Percentiles rank a stretch among this genome's conserved stretches.
These are phyloP conservation scores for Merops nubicus DNA, from an alignment of 2,113 vertebrate species.

Conservation along the genomic window DNA sequence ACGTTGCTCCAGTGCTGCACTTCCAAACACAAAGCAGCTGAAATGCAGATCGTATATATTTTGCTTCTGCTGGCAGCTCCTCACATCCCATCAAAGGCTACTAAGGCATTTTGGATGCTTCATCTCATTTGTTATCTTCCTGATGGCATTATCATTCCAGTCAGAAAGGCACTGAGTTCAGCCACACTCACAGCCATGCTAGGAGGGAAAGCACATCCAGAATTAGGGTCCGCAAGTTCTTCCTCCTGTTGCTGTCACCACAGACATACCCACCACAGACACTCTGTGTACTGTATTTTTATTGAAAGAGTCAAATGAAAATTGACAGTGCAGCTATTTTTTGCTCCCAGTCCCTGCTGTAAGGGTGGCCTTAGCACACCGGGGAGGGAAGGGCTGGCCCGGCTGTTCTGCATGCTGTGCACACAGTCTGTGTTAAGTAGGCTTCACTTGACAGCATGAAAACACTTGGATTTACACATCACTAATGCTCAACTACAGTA, in stretches of 20 bases:
- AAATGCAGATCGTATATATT: neutral
- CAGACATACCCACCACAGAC: neutral
- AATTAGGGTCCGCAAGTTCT: neutral
- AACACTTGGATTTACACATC: constrained; percentile 5
- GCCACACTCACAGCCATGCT: neutral
- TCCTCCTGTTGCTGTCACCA: neutral
- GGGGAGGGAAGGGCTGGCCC: neutral
- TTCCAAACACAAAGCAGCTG: neutral
- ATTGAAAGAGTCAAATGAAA: neutral
- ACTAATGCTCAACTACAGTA: neutral
- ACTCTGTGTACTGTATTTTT: neutral
- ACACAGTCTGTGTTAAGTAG: neutral
- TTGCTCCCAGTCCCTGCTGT: neutral
- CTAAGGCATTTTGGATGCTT: neutral
- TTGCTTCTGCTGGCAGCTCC: neutral
- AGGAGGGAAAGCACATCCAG: neutral
- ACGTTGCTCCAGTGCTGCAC: neutral
- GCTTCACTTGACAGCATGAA: constrained; percentile 3
- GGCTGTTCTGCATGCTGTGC: neutral
- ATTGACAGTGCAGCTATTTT: neutral
- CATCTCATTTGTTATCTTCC: neutral
- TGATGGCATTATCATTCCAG: constrained; percentile 40
- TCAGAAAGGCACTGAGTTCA: constrained; percentile 20
- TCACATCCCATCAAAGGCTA: neutral
- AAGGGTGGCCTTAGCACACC: neutral